Evolutionary conservation across 2,797 vertebrate species (phyloP), one percentile per base, ranked within the genome.

Genomic region (Calcarius lapponicus): DNA sequence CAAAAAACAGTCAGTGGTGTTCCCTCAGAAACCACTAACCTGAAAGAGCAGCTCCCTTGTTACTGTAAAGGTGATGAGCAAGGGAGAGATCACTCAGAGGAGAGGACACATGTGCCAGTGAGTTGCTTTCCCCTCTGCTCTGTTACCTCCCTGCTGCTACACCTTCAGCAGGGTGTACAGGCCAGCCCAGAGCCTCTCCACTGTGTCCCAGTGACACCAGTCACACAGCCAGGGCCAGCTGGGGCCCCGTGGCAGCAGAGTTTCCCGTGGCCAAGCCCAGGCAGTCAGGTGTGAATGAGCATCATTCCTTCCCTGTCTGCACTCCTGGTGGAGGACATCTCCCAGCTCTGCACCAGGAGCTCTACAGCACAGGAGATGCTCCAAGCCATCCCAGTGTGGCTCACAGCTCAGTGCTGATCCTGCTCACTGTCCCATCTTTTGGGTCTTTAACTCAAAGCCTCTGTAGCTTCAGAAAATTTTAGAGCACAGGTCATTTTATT

Each of bases 81-180:
- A 36, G 17, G 36, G 21, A 45, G 56, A 21, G 57, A 31, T 51
- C 28, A 36, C 66, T 48, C 71, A 31, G 54, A 60, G 62, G 66
- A 70, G 53, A 53, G n/a, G n/a, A 73, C 21, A 36, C 2, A 0
- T 1, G 4, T 32, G 13, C 28, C 21, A 60, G 53, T 6, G 32
- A 56, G 32, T 1, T 61, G 34, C 50, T 56, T 48, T 51, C 48
- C 56, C 43, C 7, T 10, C 31, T 31, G 22, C 40, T 65, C 42
- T 53, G 76, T 57, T 9, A 16, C 11, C 29, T 64, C 70, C 53
- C 54, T 62, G 14, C 38, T 11, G 5, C 26, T 22, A 3, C 53
- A 19, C 9, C 34, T 17, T 4, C 40, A 11, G 9, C 21, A 7
- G 57, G 57, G 36, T 36, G 28, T 36, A 34, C 56, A 62, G n/a